phyloP scores from a whole-genome alignment of 2,113 vertebrate genomes.

The Anas platyrhynchos region DNA sequence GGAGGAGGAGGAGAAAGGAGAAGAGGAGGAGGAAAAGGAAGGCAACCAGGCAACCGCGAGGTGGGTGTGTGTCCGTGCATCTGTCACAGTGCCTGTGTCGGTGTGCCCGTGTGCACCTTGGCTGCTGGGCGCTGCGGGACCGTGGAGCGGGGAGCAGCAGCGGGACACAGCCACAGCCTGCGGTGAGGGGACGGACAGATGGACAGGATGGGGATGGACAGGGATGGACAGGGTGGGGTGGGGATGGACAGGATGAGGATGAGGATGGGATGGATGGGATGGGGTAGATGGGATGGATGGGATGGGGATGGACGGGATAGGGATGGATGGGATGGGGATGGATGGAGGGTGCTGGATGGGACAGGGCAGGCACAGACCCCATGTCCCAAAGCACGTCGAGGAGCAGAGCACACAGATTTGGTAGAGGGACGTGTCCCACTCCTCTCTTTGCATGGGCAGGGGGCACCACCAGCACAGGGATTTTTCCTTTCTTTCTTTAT shows the following conservation, averaged over 20 bases:
- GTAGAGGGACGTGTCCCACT: not conserved
- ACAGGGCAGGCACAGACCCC: not conserved
- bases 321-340: not conserved
- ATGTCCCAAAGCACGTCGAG: not conserved
- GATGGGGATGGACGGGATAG: not conserved
- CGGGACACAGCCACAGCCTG: not conserved
- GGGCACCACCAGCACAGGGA: not conserved
- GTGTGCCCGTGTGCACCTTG: not conserved
- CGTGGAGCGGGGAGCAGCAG: not conserved
- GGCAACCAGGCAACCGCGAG: too few species aligned
- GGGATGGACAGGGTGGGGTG: not conserved
- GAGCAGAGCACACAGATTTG: not conserved
- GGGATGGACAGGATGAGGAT: not conserved
- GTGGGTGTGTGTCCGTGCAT: not conserved
- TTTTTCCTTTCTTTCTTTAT: not conserved
- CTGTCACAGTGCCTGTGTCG: not conserved
- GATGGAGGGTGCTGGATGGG: too few species aligned
- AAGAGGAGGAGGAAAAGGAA: too few species aligned
- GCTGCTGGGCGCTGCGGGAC: not conserved
- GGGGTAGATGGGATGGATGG: not conserved
- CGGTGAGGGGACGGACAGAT: not conserved
- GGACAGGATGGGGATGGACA: not conserved
- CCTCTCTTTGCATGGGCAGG: accelerated
- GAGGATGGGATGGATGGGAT: not conserved
- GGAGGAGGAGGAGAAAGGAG: not conserved